A percentile compares a stretch with the other conserved stretches of the same genome.
Evolutionary conservation across 2,113 vertebrate genomes (phyloP).

Genomic region (Oncorhynchus keta): DNA sequence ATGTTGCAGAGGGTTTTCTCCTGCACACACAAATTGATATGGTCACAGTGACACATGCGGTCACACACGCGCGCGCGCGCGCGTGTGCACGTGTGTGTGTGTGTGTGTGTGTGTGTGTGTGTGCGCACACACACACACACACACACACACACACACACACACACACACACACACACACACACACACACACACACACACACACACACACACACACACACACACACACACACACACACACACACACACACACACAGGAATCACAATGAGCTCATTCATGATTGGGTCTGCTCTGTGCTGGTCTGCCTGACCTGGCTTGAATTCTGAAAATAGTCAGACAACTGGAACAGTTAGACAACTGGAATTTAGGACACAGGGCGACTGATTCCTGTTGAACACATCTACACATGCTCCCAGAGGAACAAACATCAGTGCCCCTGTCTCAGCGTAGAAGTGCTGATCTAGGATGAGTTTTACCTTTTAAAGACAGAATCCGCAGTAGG

Average conservation of each 20-base stretch:
- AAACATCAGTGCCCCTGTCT: not conserved
- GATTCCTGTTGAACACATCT: not conserved
- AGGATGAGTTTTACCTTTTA: too few species aligned
- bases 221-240: slow-evolving; percentile 27
- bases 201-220: too few species aligned
- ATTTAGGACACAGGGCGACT: not conserved
- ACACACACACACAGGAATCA: not conserved
- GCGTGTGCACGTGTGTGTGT: too few species aligned
- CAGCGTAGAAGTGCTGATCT: too few species aligned
- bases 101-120: too few species aligned
- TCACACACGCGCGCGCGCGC: not conserved
- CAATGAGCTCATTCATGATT: slow-evolving; percentile 42
- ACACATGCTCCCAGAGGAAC: not conserved
- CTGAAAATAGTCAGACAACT: slow-evolving; percentile 9
- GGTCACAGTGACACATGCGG: not conserved
- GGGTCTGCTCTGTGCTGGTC: slow-evolving; percentile 14
- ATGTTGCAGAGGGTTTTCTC: slow-evolving; percentile 26
- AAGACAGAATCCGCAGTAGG: too few species aligned
- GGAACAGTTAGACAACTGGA: not conserved
- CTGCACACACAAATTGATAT: slow-evolving; percentile 39
- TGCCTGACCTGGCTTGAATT: slow-evolving; percentile 32
- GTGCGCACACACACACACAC: too few species aligned
- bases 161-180: too few species aligned
- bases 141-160: too few species aligned
- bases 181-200: too few species aligned